Evolutionary conservation across 2,113 vertebrate genomes (phyloP).

Genomic region (Corythornis madagascariensis): DNA sequence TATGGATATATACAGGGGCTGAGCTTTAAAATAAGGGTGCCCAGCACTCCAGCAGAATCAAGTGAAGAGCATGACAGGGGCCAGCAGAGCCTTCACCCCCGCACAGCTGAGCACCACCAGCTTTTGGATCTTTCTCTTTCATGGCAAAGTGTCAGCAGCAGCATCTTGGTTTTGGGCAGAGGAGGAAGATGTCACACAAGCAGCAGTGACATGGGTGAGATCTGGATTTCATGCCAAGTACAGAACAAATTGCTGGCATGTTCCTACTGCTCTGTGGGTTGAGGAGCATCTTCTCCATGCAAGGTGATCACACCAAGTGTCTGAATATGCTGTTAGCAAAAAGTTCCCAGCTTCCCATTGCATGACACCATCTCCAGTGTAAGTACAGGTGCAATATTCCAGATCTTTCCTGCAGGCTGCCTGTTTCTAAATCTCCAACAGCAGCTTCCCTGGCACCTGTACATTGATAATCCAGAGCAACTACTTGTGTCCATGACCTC

Average conservation of each 20-base stretch:
- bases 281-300: not conserved
- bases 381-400: not conserved
- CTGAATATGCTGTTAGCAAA: not conserved
- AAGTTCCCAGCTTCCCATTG: rapidly evolving
- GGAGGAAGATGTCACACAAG: not conserved
- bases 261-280: not conserved
- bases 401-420: not conserved
- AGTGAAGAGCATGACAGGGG: not conserved
- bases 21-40: not conserved
- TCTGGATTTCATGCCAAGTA: not conserved
- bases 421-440: not conserved
- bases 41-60: not conserved
- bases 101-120: not conserved
- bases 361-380: not conserved
- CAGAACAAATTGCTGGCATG: not conserved
- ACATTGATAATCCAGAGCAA: not conserved
- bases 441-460: not conserved
- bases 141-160: not conserved
- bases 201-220: not conserved
- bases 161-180: not conserved
- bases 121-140: not conserved
- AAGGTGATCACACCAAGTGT: not conserved
- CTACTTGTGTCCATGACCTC: not conserved
- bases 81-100: not conserved
- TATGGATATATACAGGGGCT: not conserved